Conservation (phyloP, 2,797 vertebrate species). For the Tinamus major region DNA sequence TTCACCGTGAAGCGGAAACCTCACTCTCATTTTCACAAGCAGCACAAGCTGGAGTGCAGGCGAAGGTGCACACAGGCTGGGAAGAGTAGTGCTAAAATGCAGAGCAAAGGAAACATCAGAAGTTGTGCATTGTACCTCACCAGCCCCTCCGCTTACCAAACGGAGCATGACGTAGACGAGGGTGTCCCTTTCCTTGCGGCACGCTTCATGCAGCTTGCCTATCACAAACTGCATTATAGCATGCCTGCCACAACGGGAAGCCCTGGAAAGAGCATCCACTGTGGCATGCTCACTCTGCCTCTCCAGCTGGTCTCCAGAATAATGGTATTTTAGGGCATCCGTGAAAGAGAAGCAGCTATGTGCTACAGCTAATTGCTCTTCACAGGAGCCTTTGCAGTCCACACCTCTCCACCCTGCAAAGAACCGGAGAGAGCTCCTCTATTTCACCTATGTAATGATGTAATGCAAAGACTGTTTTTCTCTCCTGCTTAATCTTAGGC, state of each 20-base stretch:
- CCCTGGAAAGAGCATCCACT: not conserved
- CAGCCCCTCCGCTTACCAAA: not conserved
- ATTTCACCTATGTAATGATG: not conserved
- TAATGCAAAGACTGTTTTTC: not conserved
- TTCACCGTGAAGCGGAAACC: not conserved
- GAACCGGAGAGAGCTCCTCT: not conserved
- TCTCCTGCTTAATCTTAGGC: not conserved
- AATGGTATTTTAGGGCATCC: not conserved
- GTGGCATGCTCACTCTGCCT: not conserved
- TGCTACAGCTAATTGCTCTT: not conserved
- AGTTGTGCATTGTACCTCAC: not conserved
- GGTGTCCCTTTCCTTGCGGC: not conserved
- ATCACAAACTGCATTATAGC: rapidly evolving
- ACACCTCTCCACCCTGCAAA: not conserved
- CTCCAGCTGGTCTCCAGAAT: not conserved
- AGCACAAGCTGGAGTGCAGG: not conserved
- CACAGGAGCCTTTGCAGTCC: not conserved
- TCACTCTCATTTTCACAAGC: not conserved
- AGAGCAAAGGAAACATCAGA: not conserved
- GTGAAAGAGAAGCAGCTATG: rapidly evolving
- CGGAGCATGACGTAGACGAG: not conserved
- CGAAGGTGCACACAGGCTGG: not conserved
- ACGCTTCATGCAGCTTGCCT: not conserved
- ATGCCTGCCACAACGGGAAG: not conserved
- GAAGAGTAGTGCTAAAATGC: not conserved